A percentile compares a stretch with the other conserved stretches of the same genome.
Evolutionary conservation across 1,140 invertebrate genomes (phyloP).

Genomic region (Zaprionus tsacasi): DNA sequence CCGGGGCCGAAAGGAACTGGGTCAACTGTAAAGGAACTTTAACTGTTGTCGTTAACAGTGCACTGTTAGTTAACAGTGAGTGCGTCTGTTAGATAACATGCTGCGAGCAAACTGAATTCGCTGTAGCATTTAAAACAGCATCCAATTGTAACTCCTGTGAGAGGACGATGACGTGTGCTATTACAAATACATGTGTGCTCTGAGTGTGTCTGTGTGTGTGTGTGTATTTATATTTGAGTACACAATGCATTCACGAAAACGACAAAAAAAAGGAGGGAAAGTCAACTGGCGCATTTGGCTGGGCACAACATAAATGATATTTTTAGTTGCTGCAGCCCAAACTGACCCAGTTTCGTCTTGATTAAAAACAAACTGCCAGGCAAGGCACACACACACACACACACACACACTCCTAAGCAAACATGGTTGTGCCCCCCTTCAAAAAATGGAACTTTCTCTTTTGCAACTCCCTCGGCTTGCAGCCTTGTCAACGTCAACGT

Average conservation of each 20-base stretch:
- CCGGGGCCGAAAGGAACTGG: slow-evolving; percentile 55
- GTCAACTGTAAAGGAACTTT: slow-evolving; percentile 54
- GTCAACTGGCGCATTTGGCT: slow-evolving; percentile 71
- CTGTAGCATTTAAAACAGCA: slow-evolving; percentile 57
- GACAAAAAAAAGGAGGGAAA: slow-evolving; percentile 51
- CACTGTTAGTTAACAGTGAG: slow-evolving; percentile 24
- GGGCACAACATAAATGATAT: slow-evolving; percentile 78
- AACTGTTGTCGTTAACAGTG: slow-evolving; percentile 32
- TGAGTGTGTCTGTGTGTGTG: not conserved
- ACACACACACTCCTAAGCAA: slow-evolving; percentile 49
- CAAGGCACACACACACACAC: slow-evolving; percentile 37
- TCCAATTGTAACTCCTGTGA: slow-evolving; percentile 32
- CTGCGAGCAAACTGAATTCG: slow-evolving; percentile 25
- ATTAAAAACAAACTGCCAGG: slow-evolving; percentile 80
- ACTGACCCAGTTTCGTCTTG: slow-evolving; percentile 78
- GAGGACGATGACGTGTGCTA: slow-evolving; percentile 33
- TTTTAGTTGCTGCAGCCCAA: slow-evolving; percentile 80
- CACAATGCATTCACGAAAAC: slow-evolving; percentile 37
- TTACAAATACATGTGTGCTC: slow-evolving; percentile 24
- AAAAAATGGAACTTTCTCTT: slow-evolving; percentile 63
- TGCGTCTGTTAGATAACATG: slow-evolving; percentile 11
- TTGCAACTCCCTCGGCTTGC: slow-evolving; percentile 51
- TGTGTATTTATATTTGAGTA: slow-evolving; percentile 30
- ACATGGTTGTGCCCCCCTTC: slow-evolving; percentile 30
- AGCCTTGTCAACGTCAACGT: slow-evolving; percentile 46